phyloP scores from a whole-genome alignment of 2,888 invertebrate genomes.

The Ecliptopera silaceata region DNA sequence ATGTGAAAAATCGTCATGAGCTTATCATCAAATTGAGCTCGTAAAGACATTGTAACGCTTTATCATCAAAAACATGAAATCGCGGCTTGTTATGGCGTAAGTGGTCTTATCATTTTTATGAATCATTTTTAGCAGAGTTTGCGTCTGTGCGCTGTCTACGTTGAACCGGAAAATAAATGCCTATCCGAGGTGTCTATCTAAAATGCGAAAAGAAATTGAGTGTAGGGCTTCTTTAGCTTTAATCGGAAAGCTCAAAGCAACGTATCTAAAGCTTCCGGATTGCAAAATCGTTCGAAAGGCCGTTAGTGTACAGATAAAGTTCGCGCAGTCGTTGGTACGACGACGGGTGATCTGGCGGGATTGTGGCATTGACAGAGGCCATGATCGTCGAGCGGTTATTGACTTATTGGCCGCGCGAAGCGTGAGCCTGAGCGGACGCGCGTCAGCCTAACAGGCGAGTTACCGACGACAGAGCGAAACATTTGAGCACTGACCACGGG shows the following conservation, averaged over 20 bases:
- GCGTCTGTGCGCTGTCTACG: conserved; percentile 21
- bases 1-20: neutral
- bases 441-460: conserved; percentile 32
- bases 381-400: conserved; percentile 74
- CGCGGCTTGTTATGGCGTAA: conserved; percentile 1
- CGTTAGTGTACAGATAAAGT: neutral
- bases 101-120: conserved; percentile 12
- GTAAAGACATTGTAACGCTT: neutral
- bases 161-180: neutral
- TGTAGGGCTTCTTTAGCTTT: neutral
- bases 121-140: conserved; percentile 17
- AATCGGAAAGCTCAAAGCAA: neutral
- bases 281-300: neutral
- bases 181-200: neutral
- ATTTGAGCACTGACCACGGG: conserved; percentile 33
- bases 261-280: neutral
- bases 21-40: conserved; percentile 5
- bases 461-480: conserved; percentile 25
- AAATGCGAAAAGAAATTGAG: neutral
- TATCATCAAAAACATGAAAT: conserved; percentile 13
- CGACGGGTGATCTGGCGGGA: conserved; percentile 38
- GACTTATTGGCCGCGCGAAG: conserved; percentile 52
- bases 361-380: conserved; percentile 78
- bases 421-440: conserved; percentile 41
- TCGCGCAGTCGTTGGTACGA: conserved; percentile 7